Evolutionary conservation across 2,113 vertebrate genomes (phyloP).

Genomic region (Hymenochirus boettgeri): DNA sequence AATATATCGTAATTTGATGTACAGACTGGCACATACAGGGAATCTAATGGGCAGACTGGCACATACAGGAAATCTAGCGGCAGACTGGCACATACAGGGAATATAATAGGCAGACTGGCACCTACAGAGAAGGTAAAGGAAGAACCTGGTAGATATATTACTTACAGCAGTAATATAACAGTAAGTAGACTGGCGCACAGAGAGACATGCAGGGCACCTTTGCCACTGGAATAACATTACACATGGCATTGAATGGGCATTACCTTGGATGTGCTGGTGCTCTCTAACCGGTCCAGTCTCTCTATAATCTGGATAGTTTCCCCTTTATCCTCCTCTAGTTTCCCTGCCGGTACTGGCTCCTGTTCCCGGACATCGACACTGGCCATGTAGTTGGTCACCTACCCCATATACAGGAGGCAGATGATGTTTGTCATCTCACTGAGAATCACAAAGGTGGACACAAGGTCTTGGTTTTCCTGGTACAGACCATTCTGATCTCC

Average conservation of each 20-base stretch:
- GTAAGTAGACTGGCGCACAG: no score
- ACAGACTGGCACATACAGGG: not conserved
- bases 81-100: no score
- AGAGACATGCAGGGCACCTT: no score
- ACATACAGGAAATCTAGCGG: not conserved
- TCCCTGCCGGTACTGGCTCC: constrained; percentile 82
- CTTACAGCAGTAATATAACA: no score
- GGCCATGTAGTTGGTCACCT: constrained; percentile 97
- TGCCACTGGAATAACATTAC: no score
- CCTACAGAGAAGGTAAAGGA: no score
- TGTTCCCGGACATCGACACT: constrained; percentile 91
- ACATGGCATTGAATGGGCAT: not conserved
- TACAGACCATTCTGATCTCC: constrained; percentile 92
- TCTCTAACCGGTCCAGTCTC: constrained; percentile 91
- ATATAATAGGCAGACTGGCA: no score
- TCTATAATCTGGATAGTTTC: constrained; percentile 94
- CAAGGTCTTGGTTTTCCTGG: constrained; percentile 99
- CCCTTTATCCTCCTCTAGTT: constrained; percentile 86
- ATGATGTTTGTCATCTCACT: constrained; percentile 97
- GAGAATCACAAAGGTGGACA: constrained; percentile 97
- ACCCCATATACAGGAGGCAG: constrained; percentile 94
- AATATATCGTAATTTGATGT: no score
- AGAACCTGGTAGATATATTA: no score
- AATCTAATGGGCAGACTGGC: not conserved
- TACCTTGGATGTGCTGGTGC: constrained; percentile 97